phyloP scores from a whole-genome alignment of 2,113 vertebrate species.

The Etheostoma spectabile region DNA sequence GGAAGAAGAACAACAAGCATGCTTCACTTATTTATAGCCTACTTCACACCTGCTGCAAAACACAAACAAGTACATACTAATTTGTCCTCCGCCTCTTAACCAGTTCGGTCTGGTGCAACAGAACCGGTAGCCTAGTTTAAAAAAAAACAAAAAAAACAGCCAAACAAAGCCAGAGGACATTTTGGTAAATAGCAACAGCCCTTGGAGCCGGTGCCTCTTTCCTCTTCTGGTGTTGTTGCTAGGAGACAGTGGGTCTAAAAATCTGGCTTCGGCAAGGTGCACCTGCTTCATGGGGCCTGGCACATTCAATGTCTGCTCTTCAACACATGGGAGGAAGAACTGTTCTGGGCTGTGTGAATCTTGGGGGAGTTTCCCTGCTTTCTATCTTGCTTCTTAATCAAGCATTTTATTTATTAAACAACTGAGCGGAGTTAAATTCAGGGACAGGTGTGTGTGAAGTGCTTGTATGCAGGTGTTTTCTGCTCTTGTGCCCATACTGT shows the following conservation, averaged over 20 bases:
- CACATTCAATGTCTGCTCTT: constrained; percentile 45
- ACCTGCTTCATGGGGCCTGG: constrained; percentile 70
- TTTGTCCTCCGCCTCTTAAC: constrained; percentile 13
- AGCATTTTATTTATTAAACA: no score
- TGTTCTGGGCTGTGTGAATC: constrained; percentile 35
- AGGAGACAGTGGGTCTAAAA: constrained; percentile 78
- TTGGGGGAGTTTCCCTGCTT: constrained; percentile 35
- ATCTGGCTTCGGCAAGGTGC: constrained; percentile 69
- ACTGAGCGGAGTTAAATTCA: constrained; percentile 24
- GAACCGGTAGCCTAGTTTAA: constrained; percentile 62
- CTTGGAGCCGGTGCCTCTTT: constrained; percentile 57
- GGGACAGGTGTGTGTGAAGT: constrained; percentile 38
- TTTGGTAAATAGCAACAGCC: constrained; percentile 69
- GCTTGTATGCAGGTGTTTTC: constrained; percentile 49
- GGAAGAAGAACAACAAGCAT: not conserved
- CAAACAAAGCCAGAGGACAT: constrained; percentile 68
- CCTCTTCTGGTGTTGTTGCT: constrained; percentile 79
- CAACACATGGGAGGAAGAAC: constrained; percentile 51
- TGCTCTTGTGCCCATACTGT: constrained; percentile 14
- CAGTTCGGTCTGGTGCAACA: constrained; percentile 39
- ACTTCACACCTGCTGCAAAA: constrained; percentile 41
- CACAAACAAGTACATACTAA: constrained; percentile 7
- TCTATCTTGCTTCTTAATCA: constrained; percentile 33
- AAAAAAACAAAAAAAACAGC: constrained; percentile 39
- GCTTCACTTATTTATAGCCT: constrained; percentile 3